These are phyloP conservation scores for Drosophila ustulata DNA, from an alignment of 2,888 invertebrate genomes.

Conservation along the genomic window DNA sequence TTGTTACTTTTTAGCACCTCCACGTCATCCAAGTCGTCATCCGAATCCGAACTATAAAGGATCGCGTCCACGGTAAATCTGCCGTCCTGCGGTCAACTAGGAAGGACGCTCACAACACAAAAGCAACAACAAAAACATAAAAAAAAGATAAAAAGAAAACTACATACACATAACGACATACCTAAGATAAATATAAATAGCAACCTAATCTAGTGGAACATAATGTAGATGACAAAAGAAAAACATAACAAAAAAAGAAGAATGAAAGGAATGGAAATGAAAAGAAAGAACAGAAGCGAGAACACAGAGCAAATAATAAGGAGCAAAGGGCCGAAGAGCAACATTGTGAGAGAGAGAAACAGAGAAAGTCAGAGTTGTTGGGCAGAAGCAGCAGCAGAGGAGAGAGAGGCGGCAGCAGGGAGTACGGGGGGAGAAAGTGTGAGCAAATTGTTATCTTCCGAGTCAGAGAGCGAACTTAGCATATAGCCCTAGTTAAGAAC, in stretches of 20 bases:
- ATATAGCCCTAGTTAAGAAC: conserved; percentile 45
- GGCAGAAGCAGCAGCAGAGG: conserved; percentile 43
- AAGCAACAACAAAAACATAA: conserved; percentile 10
- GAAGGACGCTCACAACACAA: conserved; percentile 27
- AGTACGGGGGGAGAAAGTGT: conserved; percentile 30
- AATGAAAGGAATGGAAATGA: conserved; percentile 15
- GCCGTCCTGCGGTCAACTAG: conserved; percentile 15
- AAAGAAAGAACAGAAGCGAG: conserved; percentile 40
- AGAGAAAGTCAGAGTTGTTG: conserved; percentile 32
- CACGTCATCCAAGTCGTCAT: conserved; percentile 84
- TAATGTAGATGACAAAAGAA: conserved; percentile 74
- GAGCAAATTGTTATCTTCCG: conserved; percentile 51
- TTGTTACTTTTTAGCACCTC: conserved; percentile 71
- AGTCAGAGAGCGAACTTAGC: conserved; percentile 7
- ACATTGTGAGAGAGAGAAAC: not conserved
- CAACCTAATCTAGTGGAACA: conserved; percentile 78
- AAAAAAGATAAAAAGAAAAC: conserved; percentile 57
- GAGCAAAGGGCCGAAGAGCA: conserved; percentile 53
- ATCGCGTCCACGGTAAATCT: conserved; percentile 81
- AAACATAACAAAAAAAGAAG: conserved; percentile 10
- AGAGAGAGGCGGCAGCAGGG: conserved; percentile 14
- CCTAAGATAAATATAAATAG: conserved; percentile 81
- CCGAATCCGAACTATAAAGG: conserved; percentile 85
- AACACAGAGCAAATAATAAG: conserved; percentile 46
- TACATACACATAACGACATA: conserved; percentile 76